Base-by-base conservation (phyloP, 2,797 vertebrate genomes). In the Gymnocypris eckloni region DNA sequence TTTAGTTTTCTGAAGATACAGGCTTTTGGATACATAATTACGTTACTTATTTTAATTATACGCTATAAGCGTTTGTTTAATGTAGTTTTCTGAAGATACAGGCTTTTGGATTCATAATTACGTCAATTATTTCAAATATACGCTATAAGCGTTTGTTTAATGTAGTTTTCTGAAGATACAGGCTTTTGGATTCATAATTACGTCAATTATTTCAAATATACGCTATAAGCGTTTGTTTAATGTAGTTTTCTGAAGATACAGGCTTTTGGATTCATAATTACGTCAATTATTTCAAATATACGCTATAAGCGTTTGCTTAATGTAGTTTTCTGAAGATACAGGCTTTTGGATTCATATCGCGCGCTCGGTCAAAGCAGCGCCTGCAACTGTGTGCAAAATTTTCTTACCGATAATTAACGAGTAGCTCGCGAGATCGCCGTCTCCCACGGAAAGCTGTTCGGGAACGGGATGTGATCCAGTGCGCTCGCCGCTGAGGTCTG, bases 401-500 rank as follows among this genome's bases (percentile, higher is more conserved):
- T 48, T 79, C 81, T 87, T 81, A 87, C 86, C 86, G 13, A 79
- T 41, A n/a, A 61, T 61, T 11, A 61, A 43, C 25, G 33, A 20
- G 25, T 39, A 28, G 18, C 9, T 80, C 37, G 72, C 12, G 59
- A 71, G 64, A 33, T 78, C n/a, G 54, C 54, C 66, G 37, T 84
- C 18, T 79, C 22, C 20, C 70, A 76, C 12, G 25, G 13, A 28
- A 82, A 89, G 87, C 86, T 82, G 91, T 89, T 86, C 85, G 89
- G 89, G 39, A 54, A 86, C 85, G 89, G 89, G 41, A 54, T 79
- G 80, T 78, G 59, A 33, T 79, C 67, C 82, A 28, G 77, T 78
- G 77, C 41, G 79, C 94, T 92, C 93, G 92, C 94, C 94, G 94
- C 93, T 92, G 95, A 93, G 92, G 93, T 94, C 92, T 93, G 89